Conservation (phyloP, 2,113 vertebrate genomes). For the Vombatus ursinus region DNA sequence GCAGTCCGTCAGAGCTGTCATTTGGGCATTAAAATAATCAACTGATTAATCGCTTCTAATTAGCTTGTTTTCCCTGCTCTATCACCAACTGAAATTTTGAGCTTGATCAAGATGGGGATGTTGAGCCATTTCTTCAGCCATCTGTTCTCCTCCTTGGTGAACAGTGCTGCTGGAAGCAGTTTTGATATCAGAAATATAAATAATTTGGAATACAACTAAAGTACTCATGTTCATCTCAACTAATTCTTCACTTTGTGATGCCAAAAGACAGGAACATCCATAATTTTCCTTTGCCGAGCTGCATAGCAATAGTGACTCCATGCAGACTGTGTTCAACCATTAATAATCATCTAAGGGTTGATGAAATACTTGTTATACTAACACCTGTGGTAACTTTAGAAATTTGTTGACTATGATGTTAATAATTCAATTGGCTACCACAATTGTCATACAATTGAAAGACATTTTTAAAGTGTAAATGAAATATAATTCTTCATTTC, state of each 20-base stretch:
- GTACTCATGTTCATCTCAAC: background rate
- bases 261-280: background rate
- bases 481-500: background rate
- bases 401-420: background rate
- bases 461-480: background rate
- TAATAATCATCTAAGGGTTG: background rate
- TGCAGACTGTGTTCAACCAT: background rate
- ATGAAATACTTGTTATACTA: background rate
- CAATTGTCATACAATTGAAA: background rate
- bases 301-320: background rate
- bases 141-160: constrained; percentile 55
- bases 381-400: background rate
- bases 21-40: constrained; percentile 65
- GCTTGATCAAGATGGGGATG: constrained; percentile 30
- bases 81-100: constrained; percentile 51
- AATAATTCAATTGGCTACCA: background rate
- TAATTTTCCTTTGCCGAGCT: background rate
- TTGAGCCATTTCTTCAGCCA: background rate
- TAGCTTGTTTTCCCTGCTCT: constrained; percentile 54
- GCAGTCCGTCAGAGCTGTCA: constrained; percentile 55
- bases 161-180: constrained; percentile 4
- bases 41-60: constrained; percentile 59
- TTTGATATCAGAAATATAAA: constrained; percentile 28
- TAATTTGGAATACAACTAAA: background rate
- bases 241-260: background rate